A percentile compares a stretch with the other conserved stretches of the same genome.
phyloP scores from a whole-genome alignment of 2,113 vertebrate species.

The Empidonax alnorum region DNA sequence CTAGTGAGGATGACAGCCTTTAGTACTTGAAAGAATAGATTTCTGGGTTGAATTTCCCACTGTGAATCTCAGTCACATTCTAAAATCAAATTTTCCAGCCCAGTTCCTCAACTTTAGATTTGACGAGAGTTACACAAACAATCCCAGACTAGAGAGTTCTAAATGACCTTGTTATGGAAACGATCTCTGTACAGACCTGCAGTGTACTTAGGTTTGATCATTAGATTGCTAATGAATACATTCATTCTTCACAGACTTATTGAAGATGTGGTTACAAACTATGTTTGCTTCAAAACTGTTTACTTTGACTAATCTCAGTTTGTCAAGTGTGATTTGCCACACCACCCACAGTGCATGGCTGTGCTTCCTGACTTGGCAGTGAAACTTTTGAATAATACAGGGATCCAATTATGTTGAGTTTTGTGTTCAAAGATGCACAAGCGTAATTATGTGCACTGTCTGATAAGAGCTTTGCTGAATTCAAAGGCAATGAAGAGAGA shows the following conservation, averaged over 20 bases:
- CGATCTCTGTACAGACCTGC: neutral
- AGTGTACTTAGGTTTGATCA: neutral
- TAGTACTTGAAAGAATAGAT: neutral
- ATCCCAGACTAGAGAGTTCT: neutral
- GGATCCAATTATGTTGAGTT: neutral
- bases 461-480: neutral
- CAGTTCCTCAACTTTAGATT: neutral
- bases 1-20: neutral
- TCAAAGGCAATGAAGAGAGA: neutral
- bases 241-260: conserved; percentile 12
- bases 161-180: conserved; percentile 14
- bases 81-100: conserved; percentile 25
- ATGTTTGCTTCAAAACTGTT: neutral
- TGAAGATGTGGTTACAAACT: neutral
- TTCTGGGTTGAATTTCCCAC: neutral
- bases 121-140: neutral
- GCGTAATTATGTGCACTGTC: neutral
- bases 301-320: neutral
- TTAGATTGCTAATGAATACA: conserved; percentile 16
- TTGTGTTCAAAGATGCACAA: neutral
- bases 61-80: neutral
- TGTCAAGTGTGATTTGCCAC: conserved; percentile 3
- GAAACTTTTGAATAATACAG: neutral
- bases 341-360: neutral
- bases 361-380: neutral